Conservation (phyloP, 1,140 invertebrate species). For the Tetramorium parvispinum region DNA sequence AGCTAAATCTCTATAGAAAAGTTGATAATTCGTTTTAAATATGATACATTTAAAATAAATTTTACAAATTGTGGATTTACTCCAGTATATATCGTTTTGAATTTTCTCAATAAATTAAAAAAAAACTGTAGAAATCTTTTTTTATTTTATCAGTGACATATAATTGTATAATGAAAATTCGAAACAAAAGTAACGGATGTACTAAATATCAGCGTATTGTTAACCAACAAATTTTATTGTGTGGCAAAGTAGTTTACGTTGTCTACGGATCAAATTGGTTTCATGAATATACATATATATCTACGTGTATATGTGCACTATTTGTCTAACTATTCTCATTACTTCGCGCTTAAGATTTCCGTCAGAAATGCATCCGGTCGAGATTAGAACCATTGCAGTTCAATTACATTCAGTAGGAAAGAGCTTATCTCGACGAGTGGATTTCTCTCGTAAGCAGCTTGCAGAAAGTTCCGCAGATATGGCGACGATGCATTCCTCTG, state of each 20-base stretch:
- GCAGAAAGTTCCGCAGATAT: constrained; percentile 52
- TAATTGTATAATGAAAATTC: not conserved
- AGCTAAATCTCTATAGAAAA: not conserved
- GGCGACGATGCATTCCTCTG: not conserved
- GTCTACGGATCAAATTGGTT: constrained; percentile 4
- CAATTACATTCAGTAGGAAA: constrained; percentile 63
- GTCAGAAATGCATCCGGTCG: constrained; percentile 51
- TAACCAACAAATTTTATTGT: not conserved
- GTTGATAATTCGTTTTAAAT: not conserved
- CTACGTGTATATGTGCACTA: constrained; percentile 8
- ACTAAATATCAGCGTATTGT: not conserved
- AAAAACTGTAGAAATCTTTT: not conserved
- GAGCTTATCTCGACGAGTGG: constrained; percentile 62
- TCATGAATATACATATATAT: not conserved
- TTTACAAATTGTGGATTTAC: not conserved
- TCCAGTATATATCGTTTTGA: not conserved
- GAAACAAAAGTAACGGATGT: not conserved
- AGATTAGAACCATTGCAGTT: constrained; percentile 67
- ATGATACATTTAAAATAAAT: not conserved
- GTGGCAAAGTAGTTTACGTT: constrained; percentile 1
- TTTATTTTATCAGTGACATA: not conserved
- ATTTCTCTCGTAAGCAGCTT: constrained; percentile 56
- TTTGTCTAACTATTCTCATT: constrained; percentile 60
- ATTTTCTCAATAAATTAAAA: not conserved
- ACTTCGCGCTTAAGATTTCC: constrained; percentile 56